These are phyloP conservation scores for Sinosuthora webbiana DNA, from an alignment of 2,113 vertebrate genomes.

Conservation along the genomic window DNA sequence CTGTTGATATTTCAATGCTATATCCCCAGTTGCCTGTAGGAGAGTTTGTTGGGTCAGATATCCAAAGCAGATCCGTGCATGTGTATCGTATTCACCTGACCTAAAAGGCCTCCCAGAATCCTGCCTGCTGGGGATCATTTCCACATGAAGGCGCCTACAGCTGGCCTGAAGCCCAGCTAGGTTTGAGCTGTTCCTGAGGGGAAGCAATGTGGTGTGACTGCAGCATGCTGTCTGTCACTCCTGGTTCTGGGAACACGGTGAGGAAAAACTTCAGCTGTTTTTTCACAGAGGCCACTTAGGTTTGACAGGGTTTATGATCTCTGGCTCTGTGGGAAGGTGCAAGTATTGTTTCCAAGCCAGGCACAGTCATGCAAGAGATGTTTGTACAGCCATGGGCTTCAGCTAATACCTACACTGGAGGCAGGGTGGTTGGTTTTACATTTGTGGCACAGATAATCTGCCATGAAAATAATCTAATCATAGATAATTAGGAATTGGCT, in stretches of 20 bases:
- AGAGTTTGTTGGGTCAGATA: conserved; percentile 30
- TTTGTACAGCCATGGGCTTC: neutral
- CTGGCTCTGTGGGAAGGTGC: neutral
- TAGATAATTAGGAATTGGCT: neutral
- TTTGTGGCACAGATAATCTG: neutral
- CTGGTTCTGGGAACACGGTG: neutral
- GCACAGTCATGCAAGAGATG: neutral
- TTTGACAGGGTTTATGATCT: neutral
- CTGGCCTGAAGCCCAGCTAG: neutral
- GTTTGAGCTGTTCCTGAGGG: neutral
- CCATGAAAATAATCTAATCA: neutral
- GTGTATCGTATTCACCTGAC: conserved; percentile 36
- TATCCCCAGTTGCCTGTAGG: neutral
- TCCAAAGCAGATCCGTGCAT: neutral
- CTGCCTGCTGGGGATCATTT: neutral
- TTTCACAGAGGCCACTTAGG: neutral
- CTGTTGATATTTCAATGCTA: neutral
- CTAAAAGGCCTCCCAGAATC: conserved; percentile 1
- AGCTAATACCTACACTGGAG: neutral
- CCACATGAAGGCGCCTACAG: neutral
- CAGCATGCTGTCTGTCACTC: neutral
- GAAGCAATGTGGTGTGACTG: neutral
- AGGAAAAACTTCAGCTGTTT: neutral
- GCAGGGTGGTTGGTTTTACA: neutral
- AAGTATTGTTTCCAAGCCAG: neutral